Percentiles rank a stretch among this genome's conserved stretches.
These are phyloP conservation scores for Miichthys miiuy DNA, from an alignment of 2,797 vertebrate genomes.

Conservation along the genomic window DNA sequence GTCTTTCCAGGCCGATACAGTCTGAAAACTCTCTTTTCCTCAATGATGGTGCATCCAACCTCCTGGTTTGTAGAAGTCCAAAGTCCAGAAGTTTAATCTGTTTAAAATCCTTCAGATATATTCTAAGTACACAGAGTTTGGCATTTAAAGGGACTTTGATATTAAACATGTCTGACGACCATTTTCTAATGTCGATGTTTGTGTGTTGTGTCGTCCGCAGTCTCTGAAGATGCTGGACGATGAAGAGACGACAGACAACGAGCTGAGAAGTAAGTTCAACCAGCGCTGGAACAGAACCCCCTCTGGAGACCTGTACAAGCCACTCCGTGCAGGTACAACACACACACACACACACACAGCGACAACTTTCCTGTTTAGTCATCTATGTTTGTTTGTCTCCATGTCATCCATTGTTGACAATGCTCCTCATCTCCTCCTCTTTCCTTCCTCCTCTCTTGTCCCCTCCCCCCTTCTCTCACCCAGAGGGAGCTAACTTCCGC, in stretches of 20 bases:
- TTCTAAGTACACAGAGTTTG: too few relatives aligned
- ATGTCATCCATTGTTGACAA: neutral
- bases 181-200: neutral
- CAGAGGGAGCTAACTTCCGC: constrained; percentile 93
- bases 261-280: constrained; percentile 94
- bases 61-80: too few relatives aligned
- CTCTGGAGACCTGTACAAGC: constrained; percentile 95
- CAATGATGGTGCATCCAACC: too few relatives aligned
- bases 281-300: constrained; percentile 98
- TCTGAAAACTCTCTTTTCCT: too few relatives aligned
- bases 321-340: constrained; percentile 90
- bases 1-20: too few relatives aligned
- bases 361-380: neutral
- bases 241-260: constrained; percentile 95
- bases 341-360: constrained; percentile 2
- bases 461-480: neutral
- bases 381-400: neutral
- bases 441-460: neutral
- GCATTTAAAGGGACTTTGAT: too few relatives aligned
- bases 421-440: neutral
- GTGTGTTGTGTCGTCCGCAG: constrained; percentile 75
- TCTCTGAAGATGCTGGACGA: constrained; percentile 94
- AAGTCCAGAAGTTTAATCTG: too few relatives aligned
- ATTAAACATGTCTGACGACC: too few relatives aligned
- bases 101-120: too few relatives aligned